Conservation (phyloP, 2,113 vertebrate genomes). For the Prolemur simus region DNA sequence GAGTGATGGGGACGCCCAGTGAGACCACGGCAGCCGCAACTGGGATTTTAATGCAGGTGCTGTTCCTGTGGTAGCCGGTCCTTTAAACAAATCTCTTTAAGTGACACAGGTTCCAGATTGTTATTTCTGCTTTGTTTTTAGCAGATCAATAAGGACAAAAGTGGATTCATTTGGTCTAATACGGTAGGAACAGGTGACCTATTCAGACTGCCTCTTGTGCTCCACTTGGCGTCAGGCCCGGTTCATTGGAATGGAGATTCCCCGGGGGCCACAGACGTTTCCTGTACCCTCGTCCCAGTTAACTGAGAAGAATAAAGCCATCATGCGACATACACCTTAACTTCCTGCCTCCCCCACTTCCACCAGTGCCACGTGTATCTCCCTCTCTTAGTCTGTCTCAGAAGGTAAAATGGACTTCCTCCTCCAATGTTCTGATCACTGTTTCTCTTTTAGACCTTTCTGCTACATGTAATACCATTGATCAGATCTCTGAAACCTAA, state of each 20-base stretch:
- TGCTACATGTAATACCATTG: background rate
- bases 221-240: background rate
- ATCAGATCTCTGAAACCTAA: background rate
- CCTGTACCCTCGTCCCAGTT: background rate
- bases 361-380: background rate
- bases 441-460: background rate
- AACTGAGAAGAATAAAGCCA: background rate
- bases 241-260: background rate
- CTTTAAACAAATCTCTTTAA: background rate
- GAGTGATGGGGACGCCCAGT: background rate
- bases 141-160: background rate
- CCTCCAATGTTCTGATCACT: background rate
- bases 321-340: background rate
- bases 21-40: background rate
- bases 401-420: background rate
- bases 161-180: background rate
- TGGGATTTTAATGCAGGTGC: background rate
- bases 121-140: conserved; percentile 4
- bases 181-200: background rate
- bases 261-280: background rate
- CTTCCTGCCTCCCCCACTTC: background rate
- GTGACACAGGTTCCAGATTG: background rate
- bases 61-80: background rate
- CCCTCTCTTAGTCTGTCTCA: background rate
- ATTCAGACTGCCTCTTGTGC: no score